Evolutionary conservation across 2,888 invertebrate species (phyloP).

Genomic region (Drosophila tanythrix): DNA sequence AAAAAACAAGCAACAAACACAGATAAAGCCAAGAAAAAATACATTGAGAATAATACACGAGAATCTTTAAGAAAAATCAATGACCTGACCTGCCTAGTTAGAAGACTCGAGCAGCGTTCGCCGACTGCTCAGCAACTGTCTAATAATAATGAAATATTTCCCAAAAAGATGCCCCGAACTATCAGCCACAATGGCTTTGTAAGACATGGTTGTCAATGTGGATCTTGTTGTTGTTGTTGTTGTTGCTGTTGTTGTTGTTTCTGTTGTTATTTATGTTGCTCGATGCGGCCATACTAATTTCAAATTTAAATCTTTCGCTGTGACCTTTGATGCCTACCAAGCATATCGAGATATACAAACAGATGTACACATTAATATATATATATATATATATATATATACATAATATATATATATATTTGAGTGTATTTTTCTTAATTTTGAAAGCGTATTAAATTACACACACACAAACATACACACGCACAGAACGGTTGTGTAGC

Average conservation of each 20-base stretch:
- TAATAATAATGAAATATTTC: conserved; percentile 82
- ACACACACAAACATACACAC: conserved; percentile 45
- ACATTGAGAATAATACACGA: conserved; percentile 18
- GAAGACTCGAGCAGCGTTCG: conserved; percentile 20
- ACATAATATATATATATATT: conserved; percentile 36
- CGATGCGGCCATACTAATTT: conserved; percentile 72
- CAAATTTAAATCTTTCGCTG: conserved; percentile 74
- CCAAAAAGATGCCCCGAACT: conserved; percentile 35
- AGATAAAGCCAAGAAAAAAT: neutral
- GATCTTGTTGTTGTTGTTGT: conserved; percentile 13
- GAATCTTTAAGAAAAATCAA: conserved; percentile 56
- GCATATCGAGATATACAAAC: conserved; percentile 48
- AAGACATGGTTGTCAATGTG: conserved; percentile 43
- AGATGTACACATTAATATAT: conserved; percentile 9
- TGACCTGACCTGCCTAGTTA: conserved; percentile 63
- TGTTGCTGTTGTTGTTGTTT: conserved; percentile 17
- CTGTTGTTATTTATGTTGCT: conserved; percentile 63
- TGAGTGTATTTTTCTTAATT: conserved; percentile 70
- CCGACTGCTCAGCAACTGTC: conserved; percentile 72
- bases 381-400: conserved; percentile 15
- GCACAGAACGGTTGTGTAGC: conserved; percentile 12
- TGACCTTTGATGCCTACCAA: conserved; percentile 76
- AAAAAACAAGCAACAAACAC: neutral
- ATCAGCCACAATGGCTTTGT: conserved; percentile 38
- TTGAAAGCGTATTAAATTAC: conserved; percentile 81